Evolutionary conservation across 1,140 invertebrate species (phyloP), one percentile per base, ranked within the genome.

Genomic region (Araneus ventricosus): DNA sequence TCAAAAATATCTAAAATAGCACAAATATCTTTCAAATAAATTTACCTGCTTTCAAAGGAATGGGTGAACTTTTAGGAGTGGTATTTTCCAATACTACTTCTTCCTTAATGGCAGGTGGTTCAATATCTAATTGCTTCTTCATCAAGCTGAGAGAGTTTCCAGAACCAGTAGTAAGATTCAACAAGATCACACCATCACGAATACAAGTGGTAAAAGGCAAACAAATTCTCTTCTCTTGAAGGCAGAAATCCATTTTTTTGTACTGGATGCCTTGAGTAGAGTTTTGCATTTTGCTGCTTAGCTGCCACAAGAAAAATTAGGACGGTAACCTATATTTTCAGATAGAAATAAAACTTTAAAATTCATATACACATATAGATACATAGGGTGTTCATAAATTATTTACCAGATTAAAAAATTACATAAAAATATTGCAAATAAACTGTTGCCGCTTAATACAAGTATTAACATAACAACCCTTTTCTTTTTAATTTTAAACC

Each of bases 201-300:
- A 75, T 34, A 14, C 30, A 75, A 30, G 70, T 34, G 30, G 70
- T 75, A 75, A 75, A 75, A 37, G 70, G 70, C 30, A 75, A 30
- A 75, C 70, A 75, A 22, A 75, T 75, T 75, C 70, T 75, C 2
- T 75, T 75, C 20, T 75, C 70, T 34, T 75, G 70, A 20, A 75
- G 30, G 37, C 30, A 34, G 20, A 75, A 75, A 6, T 75, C 70
- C 20, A 75, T 22, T 37, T 75, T 75, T 30, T 75, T 34, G 34
- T 5, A 37, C 17, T 75, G 70, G 34, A 75, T 75, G 30, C 30
- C 34, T 75, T 75, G 70, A 14, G 70, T 20, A 34, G 17, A 34
- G 30, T 75, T 75, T 37, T 75, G 70, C 70, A 75, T 75, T 20
- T 17, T 75, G 70, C 20, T 30, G 20, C 17, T 75, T 34, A 75